Percentiles rank a stretch among this genome's conserved stretches.
phyloP scores from a whole-genome alignment of 37 sponge, comb jelly and placozoan species.

The Sycon ciliatum region DNA sequence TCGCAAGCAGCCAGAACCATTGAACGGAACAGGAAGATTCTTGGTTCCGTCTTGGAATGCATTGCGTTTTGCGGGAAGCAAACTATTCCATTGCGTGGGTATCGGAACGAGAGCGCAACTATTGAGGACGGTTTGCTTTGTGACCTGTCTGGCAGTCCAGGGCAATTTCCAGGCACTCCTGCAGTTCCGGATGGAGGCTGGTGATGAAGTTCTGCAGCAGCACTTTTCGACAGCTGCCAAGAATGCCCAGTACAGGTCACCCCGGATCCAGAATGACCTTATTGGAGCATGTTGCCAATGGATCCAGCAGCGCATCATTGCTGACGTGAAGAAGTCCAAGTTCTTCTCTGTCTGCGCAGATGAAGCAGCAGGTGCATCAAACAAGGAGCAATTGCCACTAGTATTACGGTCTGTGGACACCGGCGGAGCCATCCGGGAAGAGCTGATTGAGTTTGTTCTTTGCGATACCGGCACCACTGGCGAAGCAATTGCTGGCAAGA shows the following conservation, averaged over 20 bases:
- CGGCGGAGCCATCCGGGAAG: slow-evolving; percentile 37
- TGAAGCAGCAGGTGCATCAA: slow-evolving; percentile 50
- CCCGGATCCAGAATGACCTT: slow-evolving; percentile 42
- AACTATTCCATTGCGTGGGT: slow-evolving; percentile 36
- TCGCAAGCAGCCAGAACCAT: slow-evolving; percentile 12
- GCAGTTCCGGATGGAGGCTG: slow-evolving; percentile 38
- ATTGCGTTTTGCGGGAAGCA: slow-evolving; percentile 39
- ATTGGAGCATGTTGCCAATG: slow-evolving; percentile 31
- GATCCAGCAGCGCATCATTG: slow-evolving; percentile 22
- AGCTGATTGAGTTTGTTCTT: slow-evolving; percentile 42
- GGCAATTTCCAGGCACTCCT: slow-evolving; percentile 42
- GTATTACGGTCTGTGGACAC: slow-evolving; percentile 46
- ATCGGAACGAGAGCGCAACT: too few species aligned
- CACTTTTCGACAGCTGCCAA: slow-evolving; percentile 29
- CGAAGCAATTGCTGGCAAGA: slow-evolving; percentile 44
- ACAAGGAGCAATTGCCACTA: slow-evolving; percentile 45
- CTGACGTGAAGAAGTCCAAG: slow-evolving; percentile 15
- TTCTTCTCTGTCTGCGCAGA: slow-evolving; percentile 46
- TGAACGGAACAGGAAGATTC: slow-evolving; percentile 1
- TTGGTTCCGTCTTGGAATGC: slow-evolving; percentile 30
- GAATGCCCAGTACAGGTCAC: slow-evolving; percentile 39
- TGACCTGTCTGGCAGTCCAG: slow-evolving; percentile 1
- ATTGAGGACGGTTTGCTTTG: too few species aligned
- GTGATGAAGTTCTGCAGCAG: slow-evolving; percentile 31
- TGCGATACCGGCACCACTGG: slow-evolving; percentile 58